phyloP scores from a whole-genome alignment of 2,797 vertebrate genomes.

The Lacerta viridis region DNA sequence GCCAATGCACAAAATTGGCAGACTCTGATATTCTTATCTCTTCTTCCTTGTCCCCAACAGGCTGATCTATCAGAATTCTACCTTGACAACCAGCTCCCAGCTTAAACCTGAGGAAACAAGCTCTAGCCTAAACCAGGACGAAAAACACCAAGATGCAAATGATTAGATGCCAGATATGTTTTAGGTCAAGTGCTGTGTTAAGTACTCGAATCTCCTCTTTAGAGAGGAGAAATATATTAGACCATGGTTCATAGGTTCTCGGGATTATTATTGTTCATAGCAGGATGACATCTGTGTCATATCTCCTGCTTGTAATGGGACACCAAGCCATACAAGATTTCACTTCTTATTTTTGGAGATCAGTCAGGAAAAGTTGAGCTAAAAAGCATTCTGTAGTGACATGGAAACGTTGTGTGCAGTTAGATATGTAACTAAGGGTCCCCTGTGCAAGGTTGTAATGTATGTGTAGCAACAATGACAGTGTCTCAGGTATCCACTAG shows the following conservation, averaged over 20 bases:
- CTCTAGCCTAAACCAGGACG: slow-evolving; percentile 60
- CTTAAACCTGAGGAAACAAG: slow-evolving; percentile 58
- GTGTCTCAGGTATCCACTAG: too few species aligned
- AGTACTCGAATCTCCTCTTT: slow-evolving; percentile 65
- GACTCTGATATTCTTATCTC: neutral
- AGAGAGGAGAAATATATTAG: slow-evolving; percentile 72
- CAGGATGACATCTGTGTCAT: slow-evolving; percentile 77
- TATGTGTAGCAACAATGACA: too few species aligned
- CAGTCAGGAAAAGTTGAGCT: slow-evolving; percentile 69
- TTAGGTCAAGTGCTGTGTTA: slow-evolving; percentile 43
- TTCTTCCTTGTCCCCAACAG: slow-evolving; percentile 68
- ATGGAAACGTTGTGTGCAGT: neutral
- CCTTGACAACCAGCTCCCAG: slow-evolving; percentile 50
- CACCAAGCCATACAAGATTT: slow-evolving; percentile 52
- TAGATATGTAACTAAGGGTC: neutral
- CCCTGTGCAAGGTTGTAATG: neutral
- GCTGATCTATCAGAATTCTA: slow-evolving; percentile 53
- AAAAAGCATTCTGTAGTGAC: slow-evolving; percentile 64
- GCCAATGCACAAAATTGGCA: slow-evolving; percentile 2
- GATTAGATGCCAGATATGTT: slow-evolving; percentile 65
- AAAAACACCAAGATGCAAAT: slow-evolving; percentile 57
- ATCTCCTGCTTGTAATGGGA: slow-evolving; percentile 69
- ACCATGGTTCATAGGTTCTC: slow-evolving; percentile 69
- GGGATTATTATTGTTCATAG: slow-evolving; percentile 63
- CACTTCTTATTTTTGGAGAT: slow-evolving; percentile 60